phyloP scores from a whole-genome alignment of 2,797 vertebrate species.

The Diceros bicornis region DNA sequence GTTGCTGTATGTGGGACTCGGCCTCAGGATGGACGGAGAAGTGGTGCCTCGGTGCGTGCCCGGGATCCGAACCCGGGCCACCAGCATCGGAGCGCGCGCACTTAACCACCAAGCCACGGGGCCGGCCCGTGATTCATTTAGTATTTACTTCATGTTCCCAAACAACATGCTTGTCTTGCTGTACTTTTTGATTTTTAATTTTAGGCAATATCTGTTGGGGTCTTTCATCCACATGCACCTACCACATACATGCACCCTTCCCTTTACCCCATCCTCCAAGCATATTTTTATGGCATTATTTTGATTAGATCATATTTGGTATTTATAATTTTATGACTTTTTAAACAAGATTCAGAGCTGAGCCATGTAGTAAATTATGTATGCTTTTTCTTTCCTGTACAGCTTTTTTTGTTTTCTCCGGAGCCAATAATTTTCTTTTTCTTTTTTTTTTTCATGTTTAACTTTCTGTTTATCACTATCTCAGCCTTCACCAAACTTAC shows the following conservation, averaged over 20 bases:
- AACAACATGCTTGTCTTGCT: neutral
- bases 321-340: slow-evolving; percentile 51
- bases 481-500: neutral
- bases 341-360: neutral
- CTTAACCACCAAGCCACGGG: too few species aligned
- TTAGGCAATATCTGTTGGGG: neutral
- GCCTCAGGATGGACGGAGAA: too few species aligned
- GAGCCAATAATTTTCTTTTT: neutral
- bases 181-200: neutral
- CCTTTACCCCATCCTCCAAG: neutral
- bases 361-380: neutral
- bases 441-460: neutral
- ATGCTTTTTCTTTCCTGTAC: neutral
- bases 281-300: neutral
- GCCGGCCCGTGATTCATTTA: neutral
- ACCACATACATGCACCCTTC: neutral
- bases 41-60: too few species aligned
- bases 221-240: neutral
- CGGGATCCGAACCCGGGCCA: too few species aligned
- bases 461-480: neutral
- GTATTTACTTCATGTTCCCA: neutral
- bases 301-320: slow-evolving; percentile 26
- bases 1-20: too few species aligned
- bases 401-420: slow-evolving; percentile 42
- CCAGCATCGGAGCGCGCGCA: too few species aligned